Base-by-base conservation (phyloP, 2,888 invertebrate species). In the Agapostemon virescens region DNA sequence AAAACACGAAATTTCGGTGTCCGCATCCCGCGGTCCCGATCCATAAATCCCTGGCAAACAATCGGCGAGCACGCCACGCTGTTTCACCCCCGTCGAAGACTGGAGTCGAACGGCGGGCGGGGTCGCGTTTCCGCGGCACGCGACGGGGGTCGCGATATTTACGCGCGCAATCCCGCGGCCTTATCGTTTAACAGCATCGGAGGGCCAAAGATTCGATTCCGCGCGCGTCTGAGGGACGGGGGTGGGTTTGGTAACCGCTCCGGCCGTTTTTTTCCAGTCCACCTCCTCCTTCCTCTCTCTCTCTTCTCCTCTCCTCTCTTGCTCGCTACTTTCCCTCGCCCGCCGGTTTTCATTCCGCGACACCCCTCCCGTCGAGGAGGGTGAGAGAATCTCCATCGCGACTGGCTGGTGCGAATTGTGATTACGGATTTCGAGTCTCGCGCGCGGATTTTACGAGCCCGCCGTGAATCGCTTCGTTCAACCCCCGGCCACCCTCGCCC, bases 401-500 rank as follows among this genome's bases (percentile, higher is more conserved):
- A 55, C 75, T 66, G 80, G 78, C 80, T 68, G 78, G 80, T 79
- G 87, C 86, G 86, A 87, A 86, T 83, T 79, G 87, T 87, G 87
- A 88, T 88, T 88, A 87, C 86, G 82, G 86, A 84, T 87, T 88
- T 86, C 79, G 86, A 81, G 86, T 82, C 79, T 79, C 83, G 75
- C 79, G 63, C 85, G 85, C 83, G 83, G 83, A 85, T 86, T 86
- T 86, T 83, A 86, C 82, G 85, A 79, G 77, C 80, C 69, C 75
- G 77, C 61, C 78, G 82, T 84, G 85, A 88, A 77, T 83, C 84
- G 82, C 84, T 81, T 82, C 75, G 78, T 76, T 74, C 77, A 49
- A 38, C 30, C 42, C 63, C 42, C 69, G 77, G 64, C 15, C 45
- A 2, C 63, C 0, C 17, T 23, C 33, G 20, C 40, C 40, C 3